These are phyloP conservation scores for Typhlichthys subterraneus DNA, from an alignment of 2,797 vertebrate genomes.

Conservation along the genomic window DNA sequence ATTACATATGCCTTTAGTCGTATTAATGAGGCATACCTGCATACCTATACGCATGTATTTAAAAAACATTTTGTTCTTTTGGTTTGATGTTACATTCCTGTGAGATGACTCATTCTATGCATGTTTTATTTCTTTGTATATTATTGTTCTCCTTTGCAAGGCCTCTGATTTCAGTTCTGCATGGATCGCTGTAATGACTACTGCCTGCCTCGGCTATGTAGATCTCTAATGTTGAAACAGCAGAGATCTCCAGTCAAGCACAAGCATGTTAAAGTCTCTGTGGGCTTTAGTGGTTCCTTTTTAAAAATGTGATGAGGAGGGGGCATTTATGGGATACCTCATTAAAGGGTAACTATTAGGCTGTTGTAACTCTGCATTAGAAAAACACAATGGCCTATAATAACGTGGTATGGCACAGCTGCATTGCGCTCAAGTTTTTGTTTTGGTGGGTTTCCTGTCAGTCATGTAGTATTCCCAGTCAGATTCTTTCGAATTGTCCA, in stretches of 20 bases:
- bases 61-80: too few relatives aligned
- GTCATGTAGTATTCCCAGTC: not conserved
- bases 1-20: constrained; percentile 5
- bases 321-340: constrained; percentile 34
- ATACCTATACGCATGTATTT: constrained; percentile 18
- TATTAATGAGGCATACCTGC: constrained; percentile 11
- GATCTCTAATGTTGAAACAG: constrained; percentile 52
- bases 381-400: constrained; percentile 1
- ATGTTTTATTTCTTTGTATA: not conserved
- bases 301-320: constrained; percentile 47
- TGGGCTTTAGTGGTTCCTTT: constrained; percentile 45
- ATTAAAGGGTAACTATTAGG: constrained; percentile 14
- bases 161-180: constrained; percentile 34
- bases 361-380: not conserved
- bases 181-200: constrained; percentile 23
- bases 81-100: not conserved
- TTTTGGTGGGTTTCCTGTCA: not conserved
- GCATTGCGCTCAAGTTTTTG: constrained; percentile 1
- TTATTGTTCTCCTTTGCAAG: not conserved
- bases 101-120: constrained; percentile 2
- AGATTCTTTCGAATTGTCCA: not conserved
- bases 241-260: constrained; percentile 36
- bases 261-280: constrained; percentile 40
- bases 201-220: constrained; percentile 23
- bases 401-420: not conserved